Conservation (phyloP, 2,113 vertebrate species). For the Epinephelus moara region DNA sequence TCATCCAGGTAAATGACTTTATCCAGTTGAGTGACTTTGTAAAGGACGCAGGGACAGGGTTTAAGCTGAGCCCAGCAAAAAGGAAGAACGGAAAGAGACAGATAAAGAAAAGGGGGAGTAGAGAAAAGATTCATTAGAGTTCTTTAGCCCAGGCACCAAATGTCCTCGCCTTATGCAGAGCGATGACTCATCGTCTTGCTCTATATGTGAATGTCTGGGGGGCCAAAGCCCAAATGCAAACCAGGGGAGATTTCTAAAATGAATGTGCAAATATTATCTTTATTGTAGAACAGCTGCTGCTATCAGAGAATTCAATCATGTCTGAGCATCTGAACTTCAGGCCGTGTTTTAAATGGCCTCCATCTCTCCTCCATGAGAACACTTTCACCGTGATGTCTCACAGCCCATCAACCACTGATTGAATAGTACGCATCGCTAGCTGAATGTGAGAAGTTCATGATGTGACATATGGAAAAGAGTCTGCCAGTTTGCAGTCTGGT, state of each 20-base stretch:
- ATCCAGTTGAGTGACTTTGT: constrained; percentile 80
- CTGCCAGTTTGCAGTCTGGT: constrained; percentile 5
- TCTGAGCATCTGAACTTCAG: constrained; percentile 21
- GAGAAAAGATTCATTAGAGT: constrained; percentile 76
- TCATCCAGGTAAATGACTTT: constrained; percentile 81
- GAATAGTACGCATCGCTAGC: constrained; percentile 10
- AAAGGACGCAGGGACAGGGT: constrained; percentile 67
- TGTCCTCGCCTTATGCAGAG: constrained; percentile 66
- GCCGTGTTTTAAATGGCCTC: constrained; percentile 23
- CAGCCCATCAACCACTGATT: constrained; percentile 23
- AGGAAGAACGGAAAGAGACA: constrained; percentile 53
- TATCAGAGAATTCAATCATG: constrained; percentile 8
- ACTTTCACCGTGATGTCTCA: constrained; percentile 2
- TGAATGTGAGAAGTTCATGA: constrained; percentile 3
- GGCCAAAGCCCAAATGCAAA: constrained; percentile 13
- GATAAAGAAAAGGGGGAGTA: constrained; percentile 64
- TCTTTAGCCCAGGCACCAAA: constrained; percentile 54
- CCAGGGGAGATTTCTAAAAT: not conserved
- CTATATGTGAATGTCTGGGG: constrained; percentile 41
- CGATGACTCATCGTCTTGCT: constrained; percentile 66
- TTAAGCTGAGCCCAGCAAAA: constrained; percentile 78
- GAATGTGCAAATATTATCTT: constrained; percentile 1
- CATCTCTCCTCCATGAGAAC: not conserved
- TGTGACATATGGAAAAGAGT: constrained; percentile 16
- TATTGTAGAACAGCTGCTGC: constrained; percentile 10